phyloP scores from a whole-genome alignment of 2,113 vertebrate genomes.

The Geococcyx californianus region DNA sequence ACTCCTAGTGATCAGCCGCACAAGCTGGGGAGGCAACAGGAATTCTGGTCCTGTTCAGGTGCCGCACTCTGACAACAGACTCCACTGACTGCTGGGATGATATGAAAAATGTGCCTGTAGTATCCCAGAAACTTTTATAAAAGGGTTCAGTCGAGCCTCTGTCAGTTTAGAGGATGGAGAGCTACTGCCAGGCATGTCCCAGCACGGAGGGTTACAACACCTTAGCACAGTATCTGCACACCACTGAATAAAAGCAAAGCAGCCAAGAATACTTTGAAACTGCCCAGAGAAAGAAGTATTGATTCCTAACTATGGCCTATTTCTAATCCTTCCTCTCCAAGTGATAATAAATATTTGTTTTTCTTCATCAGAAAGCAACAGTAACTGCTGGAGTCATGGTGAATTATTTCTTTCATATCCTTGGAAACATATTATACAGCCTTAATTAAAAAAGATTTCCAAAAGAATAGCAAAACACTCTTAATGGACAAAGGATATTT shows the following conservation, averaged over 20 bases:
- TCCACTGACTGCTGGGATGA: neutral
- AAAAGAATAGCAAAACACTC: conserved; percentile 30
- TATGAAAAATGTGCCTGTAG: neutral
- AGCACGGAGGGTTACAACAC: neutral
- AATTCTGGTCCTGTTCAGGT: neutral
- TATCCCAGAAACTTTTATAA: neutral
- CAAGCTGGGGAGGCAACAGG: neutral
- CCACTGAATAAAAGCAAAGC: neutral
- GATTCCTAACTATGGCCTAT: neutral
- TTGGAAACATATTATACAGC: conserved; percentile 44
- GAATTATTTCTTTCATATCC: conserved; percentile 54
- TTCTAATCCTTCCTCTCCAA: neutral
- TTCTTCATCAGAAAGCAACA: conserved; percentile 20
- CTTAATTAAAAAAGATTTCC: conserved; percentile 57
- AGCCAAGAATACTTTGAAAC: neutral
- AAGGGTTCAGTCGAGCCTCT: neutral
- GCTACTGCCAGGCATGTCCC: neutral
- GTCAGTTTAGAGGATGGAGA: neutral
- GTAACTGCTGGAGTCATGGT: neutral
- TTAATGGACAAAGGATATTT: conserved; percentile 9
- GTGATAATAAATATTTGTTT: conserved; percentile 12
- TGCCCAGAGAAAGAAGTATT: neutral
- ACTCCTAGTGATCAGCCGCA: too few species aligned
- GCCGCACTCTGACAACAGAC: neutral
- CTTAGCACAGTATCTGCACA: neutral